Base-by-base conservation (phyloP, 2,113 vertebrate genomes). In the Callionymus lyra region DNA sequence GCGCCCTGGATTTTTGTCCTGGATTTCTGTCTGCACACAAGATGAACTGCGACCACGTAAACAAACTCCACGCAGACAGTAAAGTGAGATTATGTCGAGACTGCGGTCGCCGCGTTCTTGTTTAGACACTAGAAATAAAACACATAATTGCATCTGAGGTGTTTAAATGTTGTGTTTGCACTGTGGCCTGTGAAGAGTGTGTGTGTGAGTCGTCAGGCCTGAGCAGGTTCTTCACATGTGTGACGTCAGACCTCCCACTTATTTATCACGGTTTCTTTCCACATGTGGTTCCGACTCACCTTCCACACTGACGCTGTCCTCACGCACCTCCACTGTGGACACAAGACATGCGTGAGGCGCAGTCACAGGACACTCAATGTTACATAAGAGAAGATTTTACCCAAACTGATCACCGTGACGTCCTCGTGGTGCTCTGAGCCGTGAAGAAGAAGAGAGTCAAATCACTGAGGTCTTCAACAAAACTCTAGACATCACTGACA, bases 1-100 rank as follows among this genome's bases (percentile, higher is more conserved):
- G 34, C 70, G 82, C 35, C 84, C 84, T 77, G 70, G 75, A 75
- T 86, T 79, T 66, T 44, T 68, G 84, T 70, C 82, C 80, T 63
- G 84, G 40, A 80, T 83, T 50, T 44, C 32, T 27, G 4, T 53
- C 44, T 38, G 14, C 38, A 68, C 47, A 49, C 34, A 49, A 53
- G 19, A 19, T 49, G 47, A 40, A 50, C 41, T 53, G 44, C 10
- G 14, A 6, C 15, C 15, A 4, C 8, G 54, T 41, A 34, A 66
- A 77, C 45, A 78, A 76, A 68, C 68, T n/a, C n/a, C 72, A 71
- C 15, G 13, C 36, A n/a, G 13, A 18, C 31, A 27, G 54, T 41
- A 42, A 49, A 16, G n/a, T 35, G 34, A 45, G 12, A 43, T 41
- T n/a, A 16, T 17, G 19, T 38, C 2, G 21, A 35, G n/a, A 41